phyloP scores from a whole-genome alignment of 2,888 invertebrate species.

The Nasonovia ribisnigri region DNA sequence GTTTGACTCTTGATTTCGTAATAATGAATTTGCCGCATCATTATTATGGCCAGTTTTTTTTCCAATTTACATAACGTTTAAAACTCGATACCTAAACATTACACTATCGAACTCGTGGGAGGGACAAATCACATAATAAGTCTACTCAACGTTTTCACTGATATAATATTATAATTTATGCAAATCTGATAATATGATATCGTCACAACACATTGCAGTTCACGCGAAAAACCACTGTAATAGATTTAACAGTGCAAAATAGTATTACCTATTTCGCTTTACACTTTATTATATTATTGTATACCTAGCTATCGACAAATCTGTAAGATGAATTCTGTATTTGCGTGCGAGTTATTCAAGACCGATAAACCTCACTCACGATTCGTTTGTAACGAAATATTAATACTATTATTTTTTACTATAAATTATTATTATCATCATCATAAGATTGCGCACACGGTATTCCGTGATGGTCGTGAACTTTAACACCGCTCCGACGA shows the following conservation, averaged over 20 bases:
- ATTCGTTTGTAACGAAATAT: background rate
- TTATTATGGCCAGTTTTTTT: background rate
- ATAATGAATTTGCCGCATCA: conserved; percentile 41
- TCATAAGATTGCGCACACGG: background rate
- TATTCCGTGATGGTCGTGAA: conserved; percentile 38
- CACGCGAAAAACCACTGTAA: background rate
- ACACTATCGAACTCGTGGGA: background rate
- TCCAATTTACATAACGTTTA: conserved; percentile 13
- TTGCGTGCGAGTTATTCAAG: background rate
- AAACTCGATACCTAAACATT: background rate
- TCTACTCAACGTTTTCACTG: background rate
- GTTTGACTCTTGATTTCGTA: conserved; percentile 21
- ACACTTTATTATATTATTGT: background rate
- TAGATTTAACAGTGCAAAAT: background rate
- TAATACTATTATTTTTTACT: background rate
- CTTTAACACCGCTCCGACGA: conserved; percentile 1
- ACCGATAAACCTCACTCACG: conserved; percentile 9
- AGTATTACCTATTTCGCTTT: background rate
- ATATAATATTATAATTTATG: conserved; percentile 13
- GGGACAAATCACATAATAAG: background rate
- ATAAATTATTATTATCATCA: background rate
- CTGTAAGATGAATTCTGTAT: background rate
- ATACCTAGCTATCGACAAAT: background rate
- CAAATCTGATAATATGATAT: background rate
- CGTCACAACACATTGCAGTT: background rate